Evolutionary conservation across 1,140 invertebrate genomes (phyloP).

Genomic region (Aphidius gifuensis): DNA sequence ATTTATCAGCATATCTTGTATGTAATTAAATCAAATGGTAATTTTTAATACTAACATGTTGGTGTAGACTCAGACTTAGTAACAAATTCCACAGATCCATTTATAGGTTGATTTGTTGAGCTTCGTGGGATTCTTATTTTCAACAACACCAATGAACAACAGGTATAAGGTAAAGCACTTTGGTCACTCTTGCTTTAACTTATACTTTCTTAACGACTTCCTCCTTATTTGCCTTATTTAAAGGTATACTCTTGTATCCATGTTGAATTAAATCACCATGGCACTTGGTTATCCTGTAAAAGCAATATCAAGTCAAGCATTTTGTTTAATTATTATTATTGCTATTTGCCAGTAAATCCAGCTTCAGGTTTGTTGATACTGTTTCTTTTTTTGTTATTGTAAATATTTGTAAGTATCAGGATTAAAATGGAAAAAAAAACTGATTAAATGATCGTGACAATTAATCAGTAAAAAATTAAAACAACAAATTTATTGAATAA

Average conservation of each 20-base stretch:
- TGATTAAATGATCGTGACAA: no score
- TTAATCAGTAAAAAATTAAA: no score
- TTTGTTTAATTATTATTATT: no score
- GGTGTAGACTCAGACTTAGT: constrained; percentile 8
- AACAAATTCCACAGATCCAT: constrained; percentile 23
- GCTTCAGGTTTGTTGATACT: no score
- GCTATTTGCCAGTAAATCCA: no score
- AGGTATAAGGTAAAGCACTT: constrained; percentile 40
- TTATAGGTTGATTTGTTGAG: constrained; percentile 24
- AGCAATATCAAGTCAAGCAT: no score
- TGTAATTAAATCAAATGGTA: constrained; percentile 3
- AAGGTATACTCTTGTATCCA: constrained; percentile 15
- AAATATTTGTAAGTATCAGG: no score
- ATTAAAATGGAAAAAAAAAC: no score
- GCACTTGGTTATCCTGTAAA: no score
- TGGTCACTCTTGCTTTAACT: constrained; percentile 23
- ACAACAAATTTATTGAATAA: no score
- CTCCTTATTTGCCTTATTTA: constrained; percentile 36
- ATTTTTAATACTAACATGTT: constrained; percentile 5
- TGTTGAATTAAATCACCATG: constrained; percentile 17
- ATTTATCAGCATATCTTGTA: constrained; percentile 2
- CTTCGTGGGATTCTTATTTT: constrained; percentile 3
- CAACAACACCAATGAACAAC: constrained; percentile 24
- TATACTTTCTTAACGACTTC: not conserved
- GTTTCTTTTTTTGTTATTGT: no score